A percentile compares a stretch with the other conserved stretches of the same genome.
phyloP scores from a whole-genome alignment of 2,797 vertebrate species.

The Acanthiza pusilla region DNA sequence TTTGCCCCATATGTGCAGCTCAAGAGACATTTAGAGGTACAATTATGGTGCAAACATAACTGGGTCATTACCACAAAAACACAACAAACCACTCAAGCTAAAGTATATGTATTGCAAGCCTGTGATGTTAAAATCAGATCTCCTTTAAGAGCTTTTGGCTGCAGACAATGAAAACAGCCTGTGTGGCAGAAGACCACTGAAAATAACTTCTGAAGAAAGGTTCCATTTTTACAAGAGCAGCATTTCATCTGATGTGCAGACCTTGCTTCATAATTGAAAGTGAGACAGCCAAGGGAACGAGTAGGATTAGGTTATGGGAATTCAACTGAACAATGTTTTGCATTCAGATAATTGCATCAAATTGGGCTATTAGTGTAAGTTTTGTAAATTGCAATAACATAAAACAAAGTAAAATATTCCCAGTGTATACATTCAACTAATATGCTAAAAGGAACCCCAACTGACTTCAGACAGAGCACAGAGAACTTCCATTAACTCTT shows the following conservation, averaged over 20 bases:
- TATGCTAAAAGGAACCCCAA: not conserved
- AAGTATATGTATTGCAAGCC: not conserved
- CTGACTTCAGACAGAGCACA: not conserved
- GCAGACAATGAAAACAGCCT: conserved; percentile 1
- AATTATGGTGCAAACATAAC: not conserved
- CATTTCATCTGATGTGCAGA: not conserved
- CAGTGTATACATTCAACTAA: conserved; percentile 24
- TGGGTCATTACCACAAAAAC: not conserved
- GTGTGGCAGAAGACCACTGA: not conserved
- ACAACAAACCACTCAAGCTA: not conserved
- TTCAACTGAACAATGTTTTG: conserved; percentile 40
- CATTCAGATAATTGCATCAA: conserved; percentile 51
- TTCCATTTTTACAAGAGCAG: conserved; percentile 6
- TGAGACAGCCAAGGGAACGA: conserved; percentile 7
- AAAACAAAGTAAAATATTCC: conserved; percentile 54
- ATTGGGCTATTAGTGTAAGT: conserved; percentile 43
- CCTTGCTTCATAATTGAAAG: conserved; percentile 25
- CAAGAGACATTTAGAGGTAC: not conserved
- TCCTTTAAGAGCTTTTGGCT: not conserved
- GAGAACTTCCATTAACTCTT: conserved; percentile 8
- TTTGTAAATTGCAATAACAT: conserved; percentile 34
- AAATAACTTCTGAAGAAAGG: conserved; percentile 18
- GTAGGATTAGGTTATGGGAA: conserved; percentile 16
- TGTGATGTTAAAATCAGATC: conserved; percentile 18
- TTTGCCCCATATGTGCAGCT: not conserved